These are phyloP conservation scores for Nannoperca australis DNA, from an alignment of 2,797 vertebrate genomes.

Conservation along the genomic window DNA sequence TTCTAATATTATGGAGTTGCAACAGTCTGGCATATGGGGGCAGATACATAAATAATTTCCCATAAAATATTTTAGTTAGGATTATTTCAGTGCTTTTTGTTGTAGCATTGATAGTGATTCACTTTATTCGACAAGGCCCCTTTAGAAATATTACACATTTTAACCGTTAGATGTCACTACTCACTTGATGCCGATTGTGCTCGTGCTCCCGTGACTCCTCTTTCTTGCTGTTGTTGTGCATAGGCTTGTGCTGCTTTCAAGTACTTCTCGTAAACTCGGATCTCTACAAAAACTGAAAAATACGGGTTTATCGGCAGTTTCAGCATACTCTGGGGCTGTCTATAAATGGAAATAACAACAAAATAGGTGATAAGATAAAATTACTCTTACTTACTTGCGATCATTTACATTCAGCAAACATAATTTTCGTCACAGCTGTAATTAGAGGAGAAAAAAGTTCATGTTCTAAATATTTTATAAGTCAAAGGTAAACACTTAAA, in stretches of 20 bases:
- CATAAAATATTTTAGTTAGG: not conserved
- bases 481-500: not conserved
- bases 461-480: not conserved
- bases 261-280: rapidly evolving
- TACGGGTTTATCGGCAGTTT: rapidly evolving
- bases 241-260: conserved; percentile 38
- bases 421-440: not conserved
- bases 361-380: rapidly evolving
- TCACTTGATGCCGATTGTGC: not conserved
- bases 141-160: rapidly evolving
- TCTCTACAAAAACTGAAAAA: rapidly evolving
- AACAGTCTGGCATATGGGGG: not conserved
- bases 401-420: not conserved
- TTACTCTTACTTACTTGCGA: not conserved
- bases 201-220: not conserved
- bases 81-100: not conserved
- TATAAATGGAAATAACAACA: rapidly evolving
- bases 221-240: conserved; percentile 49
- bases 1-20: not conserved
- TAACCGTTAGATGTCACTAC: conserved; percentile 58
- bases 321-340: rapidly evolving
- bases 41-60: not conserved
- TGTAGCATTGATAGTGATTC: not conserved
- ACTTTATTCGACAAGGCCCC: rapidly evolving
- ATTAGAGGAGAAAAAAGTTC: not conserved